A percentile compares a stretch with the other conserved stretches of the same genome.
These are phyloP conservation scores for Microctonus brassicae DNA, from an alignment of 2,888 invertebrate species.

Conservation along the genomic window DNA sequence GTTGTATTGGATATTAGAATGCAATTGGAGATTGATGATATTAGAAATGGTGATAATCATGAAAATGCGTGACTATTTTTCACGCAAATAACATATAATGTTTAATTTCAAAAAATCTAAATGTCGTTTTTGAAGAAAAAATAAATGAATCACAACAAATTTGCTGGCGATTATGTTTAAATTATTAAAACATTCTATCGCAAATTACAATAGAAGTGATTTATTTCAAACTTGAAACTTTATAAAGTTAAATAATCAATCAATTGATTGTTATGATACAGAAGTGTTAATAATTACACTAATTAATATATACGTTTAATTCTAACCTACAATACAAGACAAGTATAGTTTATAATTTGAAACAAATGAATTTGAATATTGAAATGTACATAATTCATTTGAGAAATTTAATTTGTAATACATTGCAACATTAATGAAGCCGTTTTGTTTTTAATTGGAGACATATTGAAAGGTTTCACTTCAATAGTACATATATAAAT, in stretches of 20 bases:
- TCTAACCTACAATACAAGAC: background rate
- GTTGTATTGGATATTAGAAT: slow-evolving; percentile 78
- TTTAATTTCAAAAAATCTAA: background rate
- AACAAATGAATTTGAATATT: background rate
- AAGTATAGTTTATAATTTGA: background rate
- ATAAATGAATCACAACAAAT: background rate
- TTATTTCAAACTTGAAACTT: no score
- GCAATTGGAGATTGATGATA: slow-evolving; percentile 76
- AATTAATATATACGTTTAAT: background rate
- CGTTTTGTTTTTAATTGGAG: background rate
- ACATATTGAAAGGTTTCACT: slow-evolving; percentile 2
- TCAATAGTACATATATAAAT: slow-evolving; percentile 5
- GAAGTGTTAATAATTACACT: background rate
- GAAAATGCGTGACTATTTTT: slow-evolving; percentile 21
- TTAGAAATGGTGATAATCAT: slow-evolving; percentile 44
- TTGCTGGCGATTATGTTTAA: no score
- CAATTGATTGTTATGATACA: no score
- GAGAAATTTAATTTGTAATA: background rate
- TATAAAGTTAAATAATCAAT: no score
- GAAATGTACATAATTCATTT: background rate
- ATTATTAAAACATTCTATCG: no score
- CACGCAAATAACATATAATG: background rate
- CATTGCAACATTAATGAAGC: slow-evolving; percentile 3
- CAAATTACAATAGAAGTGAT: no score
- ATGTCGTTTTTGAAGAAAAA: background rate